Conservation (phyloP, 2,113 vertebrate species). For the Heloderma charlesbogerti region DNA sequence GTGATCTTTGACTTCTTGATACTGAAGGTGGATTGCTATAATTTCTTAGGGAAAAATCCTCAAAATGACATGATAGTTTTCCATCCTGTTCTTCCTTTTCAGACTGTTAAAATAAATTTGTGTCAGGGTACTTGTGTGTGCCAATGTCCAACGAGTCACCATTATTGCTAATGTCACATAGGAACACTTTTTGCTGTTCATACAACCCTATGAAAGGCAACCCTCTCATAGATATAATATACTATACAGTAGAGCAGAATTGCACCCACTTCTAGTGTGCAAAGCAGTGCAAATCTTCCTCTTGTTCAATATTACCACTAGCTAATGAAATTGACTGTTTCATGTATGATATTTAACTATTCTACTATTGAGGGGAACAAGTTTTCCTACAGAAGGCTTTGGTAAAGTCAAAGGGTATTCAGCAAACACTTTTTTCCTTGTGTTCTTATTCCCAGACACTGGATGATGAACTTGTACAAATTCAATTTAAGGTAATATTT, state of each 20-base stretch:
- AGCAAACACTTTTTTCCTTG: neutral
- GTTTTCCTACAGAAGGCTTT: neutral
- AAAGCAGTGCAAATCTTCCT: neutral
- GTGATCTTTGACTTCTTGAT: conserved; percentile 10
- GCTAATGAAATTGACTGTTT: neutral
- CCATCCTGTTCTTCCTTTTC: conserved; percentile 65
- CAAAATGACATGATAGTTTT: conserved; percentile 12
- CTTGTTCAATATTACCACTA: neutral
- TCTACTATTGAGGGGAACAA: neutral
- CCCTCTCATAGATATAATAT: neutral
- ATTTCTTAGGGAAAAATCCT: conserved; percentile 15
- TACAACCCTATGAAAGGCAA: neutral
- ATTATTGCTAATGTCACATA: neutral
- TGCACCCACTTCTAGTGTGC: neutral
- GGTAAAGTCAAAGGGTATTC: neutral
- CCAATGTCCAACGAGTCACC: neutral
- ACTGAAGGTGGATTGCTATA: neutral
- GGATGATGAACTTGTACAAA: neutral
- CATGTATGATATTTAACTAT: neutral
- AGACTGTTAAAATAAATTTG: conserved; percentile 65
- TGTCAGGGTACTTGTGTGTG: neutral
- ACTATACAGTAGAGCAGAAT: neutral
- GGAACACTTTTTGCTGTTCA: neutral
- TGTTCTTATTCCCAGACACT: neutral
- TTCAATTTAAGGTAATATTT: neutral